A percentile compares a stretch with the other conserved stretches of the same genome.
These are phyloP conservation scores for Ridgeia piscesae DNA, from an alignment of 1,140 invertebrate genomes.

Conservation along the genomic window DNA sequence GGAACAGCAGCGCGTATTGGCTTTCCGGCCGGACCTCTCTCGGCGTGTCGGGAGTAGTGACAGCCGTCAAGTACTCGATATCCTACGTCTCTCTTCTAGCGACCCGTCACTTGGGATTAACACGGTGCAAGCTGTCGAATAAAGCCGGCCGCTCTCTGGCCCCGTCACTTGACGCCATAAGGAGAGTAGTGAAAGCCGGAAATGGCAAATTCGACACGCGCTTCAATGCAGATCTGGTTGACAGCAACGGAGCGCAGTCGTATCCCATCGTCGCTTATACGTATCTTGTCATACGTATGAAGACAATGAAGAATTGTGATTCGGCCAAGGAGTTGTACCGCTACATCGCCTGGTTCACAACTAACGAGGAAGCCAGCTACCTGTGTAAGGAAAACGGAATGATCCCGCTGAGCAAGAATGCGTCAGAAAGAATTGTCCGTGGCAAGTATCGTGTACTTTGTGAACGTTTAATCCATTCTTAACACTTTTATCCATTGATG, in stretches of 20 bases:
- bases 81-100: neutral
- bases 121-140: neutral
- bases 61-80: neutral
- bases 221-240: constrained; percentile 31
- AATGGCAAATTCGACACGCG: neutral
- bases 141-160: neutral
- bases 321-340: constrained; percentile 41
- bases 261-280: constrained; percentile 46
- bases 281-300: constrained; percentile 40
- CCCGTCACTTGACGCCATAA: neutral
- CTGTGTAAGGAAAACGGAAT: constrained; percentile 29
- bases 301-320: constrained; percentile 36
- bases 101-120: neutral
- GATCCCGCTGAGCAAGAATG: constrained; percentile 34
- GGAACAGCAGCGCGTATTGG: neutral
- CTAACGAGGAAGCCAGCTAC: constrained; percentile 22
- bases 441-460: neutral
- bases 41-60: neutral
- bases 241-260: constrained; percentile 22
- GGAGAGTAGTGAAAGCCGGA: neutral
- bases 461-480: no score
- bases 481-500: no score
- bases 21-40: neutral
- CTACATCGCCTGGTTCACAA: constrained; percentile 43
- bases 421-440: neutral